phyloP scores from a whole-genome alignment of 2,888 invertebrate genomes.

The Disparrhopalites patrizii region DNA sequence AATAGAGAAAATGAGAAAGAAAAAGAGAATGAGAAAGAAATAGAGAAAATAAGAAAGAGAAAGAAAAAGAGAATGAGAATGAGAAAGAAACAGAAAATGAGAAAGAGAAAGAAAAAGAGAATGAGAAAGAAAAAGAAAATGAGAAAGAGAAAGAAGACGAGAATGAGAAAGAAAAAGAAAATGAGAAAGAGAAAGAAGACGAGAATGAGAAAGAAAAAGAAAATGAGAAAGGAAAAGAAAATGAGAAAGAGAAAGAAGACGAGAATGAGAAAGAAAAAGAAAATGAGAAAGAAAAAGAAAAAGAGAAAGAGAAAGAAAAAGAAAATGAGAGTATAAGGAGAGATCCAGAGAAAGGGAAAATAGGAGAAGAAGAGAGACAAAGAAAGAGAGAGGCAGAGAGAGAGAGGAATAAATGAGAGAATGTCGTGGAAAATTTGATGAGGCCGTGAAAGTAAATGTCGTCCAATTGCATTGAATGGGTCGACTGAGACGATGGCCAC shows the following conservation, averaged over 20 bases:
- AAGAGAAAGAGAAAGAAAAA: not conserved
- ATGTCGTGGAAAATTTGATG: constrained; percentile 9
- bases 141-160: too few relatives aligned
- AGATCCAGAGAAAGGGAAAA: not conserved
- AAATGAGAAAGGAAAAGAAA: not conserved
- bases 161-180: too few relatives aligned
- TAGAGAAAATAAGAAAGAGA: not conserved
- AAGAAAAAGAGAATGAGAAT: not conserved
- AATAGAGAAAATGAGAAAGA: not conserved
- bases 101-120: not conserved
- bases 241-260: not conserved
- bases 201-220: not conserved
- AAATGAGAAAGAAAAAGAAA: not conserved
- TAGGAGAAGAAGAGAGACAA: not conserved
- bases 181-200: not conserved
- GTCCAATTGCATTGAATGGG: not conserved
- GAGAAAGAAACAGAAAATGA: not conserved
- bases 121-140: not conserved
- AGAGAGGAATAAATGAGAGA: not conserved
- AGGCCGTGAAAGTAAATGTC: constrained; percentile 1
- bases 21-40: not conserved
- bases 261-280: not conserved
- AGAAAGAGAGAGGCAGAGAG: not conserved
- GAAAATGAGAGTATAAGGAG: not conserved
- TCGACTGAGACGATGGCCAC: not conserved